Evolutionary conservation across 2,113 vertebrate genomes (phyloP).

Genomic region (Rafetus swinhoei): DNA sequence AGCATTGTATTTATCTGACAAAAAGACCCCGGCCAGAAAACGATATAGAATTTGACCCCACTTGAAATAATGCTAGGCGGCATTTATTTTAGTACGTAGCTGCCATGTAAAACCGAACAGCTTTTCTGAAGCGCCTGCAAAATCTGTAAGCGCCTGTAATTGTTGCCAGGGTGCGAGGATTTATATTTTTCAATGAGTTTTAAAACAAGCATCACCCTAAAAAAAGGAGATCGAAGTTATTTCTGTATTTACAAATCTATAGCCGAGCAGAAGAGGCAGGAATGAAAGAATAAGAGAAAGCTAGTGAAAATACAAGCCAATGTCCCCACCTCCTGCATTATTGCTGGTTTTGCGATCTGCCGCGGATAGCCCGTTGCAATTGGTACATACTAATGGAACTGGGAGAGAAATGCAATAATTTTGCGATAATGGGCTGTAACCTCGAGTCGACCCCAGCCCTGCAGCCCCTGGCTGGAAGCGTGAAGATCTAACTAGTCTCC

Average conservation of each 20-base stretch:
- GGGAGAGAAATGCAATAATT: conserved; percentile 81
- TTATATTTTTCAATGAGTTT: conserved; percentile 35
- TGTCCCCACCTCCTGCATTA: conserved; percentile 44
- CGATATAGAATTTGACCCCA: conserved; percentile 68
- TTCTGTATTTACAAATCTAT: conserved; percentile 14
- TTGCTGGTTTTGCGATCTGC: conserved; percentile 68
- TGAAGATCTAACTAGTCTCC: conserved; percentile 76
- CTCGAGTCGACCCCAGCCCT: conserved; percentile 90
- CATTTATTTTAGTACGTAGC: conserved; percentile 69
- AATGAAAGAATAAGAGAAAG: conserved; percentile 36
- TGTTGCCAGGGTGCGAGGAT: conserved; percentile 23
- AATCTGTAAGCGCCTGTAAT: conserved; percentile 23
- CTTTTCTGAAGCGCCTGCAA: conserved; percentile 26
- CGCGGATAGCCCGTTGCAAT: conserved; percentile 73
- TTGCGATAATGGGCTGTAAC: conserved; percentile 94
- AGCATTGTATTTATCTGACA: conserved; percentile 43
- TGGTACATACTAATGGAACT: conserved; percentile 84
- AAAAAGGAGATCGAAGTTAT: conserved; percentile 32
- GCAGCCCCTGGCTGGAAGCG: conserved; percentile 69
- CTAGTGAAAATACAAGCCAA: conserved; percentile 58
- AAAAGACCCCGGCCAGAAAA: conserved; percentile 44
- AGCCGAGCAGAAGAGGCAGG: conserved; percentile 35
- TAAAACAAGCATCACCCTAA: background rate
- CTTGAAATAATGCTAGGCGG: conserved; percentile 47
- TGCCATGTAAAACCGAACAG: conserved; percentile 65